phyloP scores from a whole-genome alignment of 1,140 invertebrate genomes.

The Gryon sp. region DNA sequence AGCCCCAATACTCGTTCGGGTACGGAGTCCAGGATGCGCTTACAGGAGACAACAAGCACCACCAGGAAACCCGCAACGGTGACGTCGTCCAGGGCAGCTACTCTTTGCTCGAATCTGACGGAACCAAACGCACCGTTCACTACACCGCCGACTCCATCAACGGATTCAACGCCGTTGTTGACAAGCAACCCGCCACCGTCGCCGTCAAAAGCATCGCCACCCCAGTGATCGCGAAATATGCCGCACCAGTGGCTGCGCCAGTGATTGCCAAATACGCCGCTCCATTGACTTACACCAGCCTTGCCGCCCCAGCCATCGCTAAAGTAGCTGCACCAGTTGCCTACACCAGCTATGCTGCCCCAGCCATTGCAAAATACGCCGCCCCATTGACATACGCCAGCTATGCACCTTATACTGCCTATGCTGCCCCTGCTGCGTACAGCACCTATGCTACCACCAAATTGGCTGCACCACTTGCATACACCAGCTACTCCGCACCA shows the following conservation, averaged over 20 bases:
- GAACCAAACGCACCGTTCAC: constrained; percentile 63
- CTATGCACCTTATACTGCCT: background rate
- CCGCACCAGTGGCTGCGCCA: constrained; percentile 1
- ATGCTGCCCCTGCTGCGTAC: too few relatives aligned
- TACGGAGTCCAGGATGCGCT: constrained; percentile 60
- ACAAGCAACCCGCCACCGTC: constrained; percentile 3
- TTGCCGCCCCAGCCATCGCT: constrained; percentile 8
- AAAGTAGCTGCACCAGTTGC: too few relatives aligned
- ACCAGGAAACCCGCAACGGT: constrained; percentile 55
- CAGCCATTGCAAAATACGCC: background rate
- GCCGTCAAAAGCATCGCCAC: constrained; percentile 1
- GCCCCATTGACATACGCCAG: constrained; percentile 4
- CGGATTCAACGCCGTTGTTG: constrained; percentile 73
- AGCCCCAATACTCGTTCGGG: constrained; percentile 45
- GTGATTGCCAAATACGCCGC: constrained; percentile 4
- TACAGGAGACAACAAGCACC: constrained; percentile 70
- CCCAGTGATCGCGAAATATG: background rate
- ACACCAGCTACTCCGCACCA: constrained; percentile 5
- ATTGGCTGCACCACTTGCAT: too few relatives aligned
- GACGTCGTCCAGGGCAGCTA: constrained; percentile 61
- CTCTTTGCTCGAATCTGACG: constrained; percentile 66
- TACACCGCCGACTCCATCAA: constrained; percentile 73
- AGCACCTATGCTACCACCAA: constrained; percentile 7
- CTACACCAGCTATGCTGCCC: constrained; percentile 11
- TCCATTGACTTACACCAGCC: background rate